Evolutionary conservation across 92 coral and sea anemone genomes (phyloP).

Genomic region (Hydrozoanthus gracilis): DNA sequence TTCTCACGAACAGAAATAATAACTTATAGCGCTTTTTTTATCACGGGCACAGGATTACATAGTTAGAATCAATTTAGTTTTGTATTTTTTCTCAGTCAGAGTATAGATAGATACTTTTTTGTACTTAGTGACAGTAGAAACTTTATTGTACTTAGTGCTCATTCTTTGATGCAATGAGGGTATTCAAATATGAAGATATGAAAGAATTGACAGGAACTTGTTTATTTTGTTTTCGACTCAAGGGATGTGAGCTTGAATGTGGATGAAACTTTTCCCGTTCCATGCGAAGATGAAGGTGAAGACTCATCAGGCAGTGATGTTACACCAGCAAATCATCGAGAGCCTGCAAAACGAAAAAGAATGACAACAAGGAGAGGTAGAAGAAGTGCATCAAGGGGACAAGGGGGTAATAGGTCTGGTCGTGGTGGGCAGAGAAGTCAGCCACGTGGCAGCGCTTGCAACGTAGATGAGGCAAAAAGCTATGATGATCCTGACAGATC

Average conservation of each 20-base stretch:
- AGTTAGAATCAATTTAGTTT: not conserved
- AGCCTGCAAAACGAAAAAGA: constrained; percentile 1
- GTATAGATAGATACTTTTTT: not conserved
- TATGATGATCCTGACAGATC: constrained; percentile 53
- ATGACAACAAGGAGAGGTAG: not conserved
- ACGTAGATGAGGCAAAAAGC: constrained; percentile 24
- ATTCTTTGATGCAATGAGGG: not conserved
- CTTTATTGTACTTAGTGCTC: not conserved
- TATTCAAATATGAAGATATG: not conserved
- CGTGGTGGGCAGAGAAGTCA: not conserved
- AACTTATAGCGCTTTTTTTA: not conserved
- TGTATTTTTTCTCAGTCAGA: constrained; percentile 1
- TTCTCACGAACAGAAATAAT: not conserved
- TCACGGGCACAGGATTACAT: not conserved
- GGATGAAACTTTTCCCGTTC: constrained; percentile 2
- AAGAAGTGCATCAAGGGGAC: not conserved
- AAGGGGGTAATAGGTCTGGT: not conserved
- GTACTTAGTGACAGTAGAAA: not conserved
- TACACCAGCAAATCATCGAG: not conserved
- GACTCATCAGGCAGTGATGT: not conserved
- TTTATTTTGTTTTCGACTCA: not conserved
- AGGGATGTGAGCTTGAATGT: not conserved
- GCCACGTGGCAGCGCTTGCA: not conserved
- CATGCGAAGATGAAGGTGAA: not conserved
- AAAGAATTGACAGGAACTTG: not conserved